Conservation (phyloP, 2,797 vertebrate species). For the Artibeus lituratus region DNA sequence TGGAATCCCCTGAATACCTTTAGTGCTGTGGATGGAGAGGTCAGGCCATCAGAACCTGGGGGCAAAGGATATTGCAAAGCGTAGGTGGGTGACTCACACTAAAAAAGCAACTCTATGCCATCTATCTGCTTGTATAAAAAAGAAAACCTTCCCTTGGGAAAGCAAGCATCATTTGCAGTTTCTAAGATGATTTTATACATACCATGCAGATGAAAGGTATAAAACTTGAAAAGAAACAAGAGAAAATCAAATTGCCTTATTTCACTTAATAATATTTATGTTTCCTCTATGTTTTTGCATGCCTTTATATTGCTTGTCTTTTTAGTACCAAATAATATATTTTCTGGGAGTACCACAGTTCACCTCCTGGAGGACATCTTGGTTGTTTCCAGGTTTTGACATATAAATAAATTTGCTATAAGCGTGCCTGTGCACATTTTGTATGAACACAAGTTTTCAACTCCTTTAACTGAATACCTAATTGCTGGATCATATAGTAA, state of each 20-base stretch:
- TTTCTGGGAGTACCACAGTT: no score
- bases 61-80: not conserved
- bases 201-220: not conserved
- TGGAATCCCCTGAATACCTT: not conserved
- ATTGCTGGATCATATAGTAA: not conserved
- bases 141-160: not conserved
- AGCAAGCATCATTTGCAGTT: not conserved
- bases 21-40: not conserved
- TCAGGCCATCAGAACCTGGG: not conserved
- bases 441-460: not conserved
- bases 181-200: not conserved
- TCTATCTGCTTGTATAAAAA: not conserved
- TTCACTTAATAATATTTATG: not conserved
- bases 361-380: no score
- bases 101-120: not conserved
- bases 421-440: not conserved
- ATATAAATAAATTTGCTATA: not conserved
- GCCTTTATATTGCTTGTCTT: not conserved
- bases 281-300: not conserved
- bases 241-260: not conserved
- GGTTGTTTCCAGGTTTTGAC: not conserved
- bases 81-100: not conserved
- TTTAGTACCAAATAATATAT: not conserved
- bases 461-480: not conserved
- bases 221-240: not conserved